Base-by-base conservation (phyloP, 2,797 vertebrate genomes). In the Pelochelys cantorii region DNA sequence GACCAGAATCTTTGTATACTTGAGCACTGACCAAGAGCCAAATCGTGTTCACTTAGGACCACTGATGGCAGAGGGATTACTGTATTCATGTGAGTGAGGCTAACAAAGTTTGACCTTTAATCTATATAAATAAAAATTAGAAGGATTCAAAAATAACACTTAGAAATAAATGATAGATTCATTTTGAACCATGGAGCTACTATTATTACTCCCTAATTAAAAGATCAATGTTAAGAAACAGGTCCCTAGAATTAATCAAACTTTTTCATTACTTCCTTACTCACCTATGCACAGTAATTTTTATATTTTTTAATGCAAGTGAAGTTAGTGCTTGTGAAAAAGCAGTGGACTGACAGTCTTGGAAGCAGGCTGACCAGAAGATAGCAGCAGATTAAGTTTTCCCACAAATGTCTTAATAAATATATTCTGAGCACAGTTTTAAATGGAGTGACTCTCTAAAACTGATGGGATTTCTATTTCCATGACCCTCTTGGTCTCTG, bases 341-440 rank as follows among this genome's bases (percentile, higher is more conserved):
- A 48, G 31, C 31, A 68, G 65, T 34, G 65, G n/a, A 68, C 29
- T 17, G 31, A n/a, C 42, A 48, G 65, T 17, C 65, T 68, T 31
- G 17, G 65, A 68, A 34, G 65, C 14, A 34, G 65, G 23, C 9
- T 8, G 17, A 68, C 8, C n/a, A 68, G 15, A 81, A 90, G 90
- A 42, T 0, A 62, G 92, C 14, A 31, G 53, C 18, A 59, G 18
- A 15, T 48, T 23, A 83, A 18, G n/a, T 56, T 92, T 85, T 54
- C 34, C 31, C 37, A 81, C 18, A n/a, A 48, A 18, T 1, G n/a
- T 48, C 57, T 56, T 55, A 18, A 71, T 37, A 12, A 59, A 17
- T 0, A 0, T 6, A 23, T 48, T 12, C 89, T 56, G 29, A 62
- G 31, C 60, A 62, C 29, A 62, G 13, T 62, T 62, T 71, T 14